Evolutionary conservation across 1,140 invertebrate species (phyloP).

Genomic region (Drosophila sechellia): DNA sequence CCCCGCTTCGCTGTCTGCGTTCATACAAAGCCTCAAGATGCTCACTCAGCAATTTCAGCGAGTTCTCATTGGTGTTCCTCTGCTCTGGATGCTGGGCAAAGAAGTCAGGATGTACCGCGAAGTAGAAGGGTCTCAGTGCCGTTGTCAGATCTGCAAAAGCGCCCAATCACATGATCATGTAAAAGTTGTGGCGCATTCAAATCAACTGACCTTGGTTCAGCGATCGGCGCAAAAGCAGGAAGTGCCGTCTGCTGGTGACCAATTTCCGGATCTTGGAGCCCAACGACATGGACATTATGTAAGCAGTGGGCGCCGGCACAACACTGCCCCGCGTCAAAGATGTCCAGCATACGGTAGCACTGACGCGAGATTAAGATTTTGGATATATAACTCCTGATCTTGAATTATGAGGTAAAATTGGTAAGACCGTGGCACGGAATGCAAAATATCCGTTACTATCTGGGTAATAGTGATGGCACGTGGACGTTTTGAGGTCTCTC

Average conservation of each 20-base stretch:
- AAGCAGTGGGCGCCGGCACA: conserved; percentile 38
- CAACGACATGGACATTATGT: conserved; percentile 54
- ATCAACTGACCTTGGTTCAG: conserved; percentile 46
- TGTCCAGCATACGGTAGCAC: conserved; percentile 38
- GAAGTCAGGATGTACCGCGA: conserved; percentile 97
- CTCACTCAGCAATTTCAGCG: conserved; percentile 93
- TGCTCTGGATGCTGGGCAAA: conserved; percentile 96
- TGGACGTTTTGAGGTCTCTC: not conserved
- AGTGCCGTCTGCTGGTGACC: conserved; percentile 10
- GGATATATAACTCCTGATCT: conserved; percentile 50
- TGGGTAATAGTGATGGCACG: not conserved
- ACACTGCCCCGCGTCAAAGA: conserved; percentile 34
- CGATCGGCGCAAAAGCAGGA: conserved; percentile 23
- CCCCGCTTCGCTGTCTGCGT: conserved; percentile 86
- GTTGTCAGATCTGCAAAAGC: conserved; percentile 90
- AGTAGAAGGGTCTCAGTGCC: conserved; percentile 96
- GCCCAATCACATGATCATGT: conserved; percentile 21
- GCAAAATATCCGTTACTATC: not conserved
- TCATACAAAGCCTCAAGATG: conserved; percentile 90
- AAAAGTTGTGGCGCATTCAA: not conserved
- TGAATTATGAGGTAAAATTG: conserved; percentile 29
- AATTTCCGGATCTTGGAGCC: conserved; percentile 24
- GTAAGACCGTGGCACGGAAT: not conserved
- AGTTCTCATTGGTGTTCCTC: conserved; percentile 95
- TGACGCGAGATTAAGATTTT: conserved; percentile 22